A percentile compares a stretch with the other conserved stretches of the same genome.
Conservation (phyloP, 2,888 invertebrate species). For the Ctena decussata region DNA sequence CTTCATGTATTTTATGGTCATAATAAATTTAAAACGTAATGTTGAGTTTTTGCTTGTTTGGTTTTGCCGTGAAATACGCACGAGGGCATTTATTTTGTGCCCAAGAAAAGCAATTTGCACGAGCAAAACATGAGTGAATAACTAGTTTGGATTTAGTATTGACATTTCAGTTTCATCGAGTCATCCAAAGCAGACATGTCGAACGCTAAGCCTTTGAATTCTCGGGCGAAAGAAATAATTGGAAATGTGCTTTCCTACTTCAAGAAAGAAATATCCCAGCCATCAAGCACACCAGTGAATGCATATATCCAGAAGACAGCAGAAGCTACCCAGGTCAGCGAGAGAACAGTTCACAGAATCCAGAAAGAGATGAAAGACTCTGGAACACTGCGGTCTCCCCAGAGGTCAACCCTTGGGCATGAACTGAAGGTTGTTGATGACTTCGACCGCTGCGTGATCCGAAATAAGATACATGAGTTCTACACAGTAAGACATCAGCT, state of each 20-base stretch:
- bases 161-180: too few relatives aligned
- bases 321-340: background rate
- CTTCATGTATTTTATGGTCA: too few relatives aligned
- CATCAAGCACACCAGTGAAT: background rate
- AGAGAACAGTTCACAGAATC: background rate
- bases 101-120: too few relatives aligned
- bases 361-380: background rate
- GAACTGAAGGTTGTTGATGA: background rate
- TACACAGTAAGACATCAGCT: background rate
- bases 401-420: background rate
- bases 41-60: too few relatives aligned
- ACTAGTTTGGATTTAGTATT: too few relatives aligned
- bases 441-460: background rate
- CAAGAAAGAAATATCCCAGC: background rate
- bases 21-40: too few relatives aligned
- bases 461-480: background rate
- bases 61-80: too few relatives aligned
- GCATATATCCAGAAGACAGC: background rate
- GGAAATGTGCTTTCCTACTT: background rate
- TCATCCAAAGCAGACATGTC: too few relatives aligned
- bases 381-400: background rate
- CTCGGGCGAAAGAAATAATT: background rate
- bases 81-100: too few relatives aligned
- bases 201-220: background rate
- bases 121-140: too few relatives aligned